Base-by-base conservation (phyloP, 2,113 vertebrate species). In the Pomatorhinus ruficollis region DNA sequence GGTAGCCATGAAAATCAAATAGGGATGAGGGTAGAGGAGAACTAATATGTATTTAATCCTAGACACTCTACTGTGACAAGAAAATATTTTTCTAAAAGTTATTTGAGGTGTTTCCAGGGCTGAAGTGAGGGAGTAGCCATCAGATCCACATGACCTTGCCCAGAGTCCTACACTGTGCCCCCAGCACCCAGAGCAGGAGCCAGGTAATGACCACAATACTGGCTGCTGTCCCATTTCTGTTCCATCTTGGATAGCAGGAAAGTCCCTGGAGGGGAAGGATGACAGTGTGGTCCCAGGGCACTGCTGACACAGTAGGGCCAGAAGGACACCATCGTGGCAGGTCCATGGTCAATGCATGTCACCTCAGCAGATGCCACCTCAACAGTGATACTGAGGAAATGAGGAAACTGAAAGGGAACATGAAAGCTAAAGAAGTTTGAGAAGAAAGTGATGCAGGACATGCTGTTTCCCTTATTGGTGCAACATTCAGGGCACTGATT, bases 291-390 rank as follows among this genome's bases (percentile, higher is more conserved):
- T 30, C 15, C 39, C 39, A 93, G 18, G 33, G 8, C 30, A 39
- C 25, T 65, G 27, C 45, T 14, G 8, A 35, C 1, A 2, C 20
- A 37, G 54, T 15, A 80, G 14, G 19, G 15, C 52, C 20, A 79
- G 28, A 84, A 61, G 14, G 42, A 65, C n/a, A 53, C 8, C 22
- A 18, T 15, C 11, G 7, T 2, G 9, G 20, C 45, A 61, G n/a
- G 18, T 27, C 30, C 42, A 8, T 4, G 12, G 52, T 47, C 35
- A 37, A 6, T 0, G 0, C 4, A 5, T 20, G 11, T 66, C 5
- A 2, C 28, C 27, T n/a, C 57, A 63, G 30, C 31, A 44, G 25
- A 50, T 47, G 25, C 9, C 23, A 30, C 24, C 40, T 74, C 70
- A 68, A 4, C 21, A 74, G 25, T 37, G 65, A 54, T 33, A 54